A percentile compares a stretch with the other conserved stretches of the same genome.
Evolutionary conservation across 2,888 invertebrate genomes (phyloP).

Genomic region (Cephus nigrinus): DNA sequence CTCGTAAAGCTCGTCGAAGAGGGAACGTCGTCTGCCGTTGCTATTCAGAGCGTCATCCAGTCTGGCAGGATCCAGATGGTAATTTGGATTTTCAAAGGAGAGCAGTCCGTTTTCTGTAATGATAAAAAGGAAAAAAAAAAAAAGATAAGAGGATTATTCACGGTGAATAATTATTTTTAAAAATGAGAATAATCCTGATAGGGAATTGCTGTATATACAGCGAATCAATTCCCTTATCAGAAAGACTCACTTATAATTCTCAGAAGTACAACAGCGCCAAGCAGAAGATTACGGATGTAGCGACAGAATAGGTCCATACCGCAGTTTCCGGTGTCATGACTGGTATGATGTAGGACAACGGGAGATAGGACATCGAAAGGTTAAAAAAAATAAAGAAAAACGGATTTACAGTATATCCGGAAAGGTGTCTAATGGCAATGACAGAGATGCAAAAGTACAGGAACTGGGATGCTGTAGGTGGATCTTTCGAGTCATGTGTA

Average conservation of each 20-base stretch:
- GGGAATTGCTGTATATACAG: neutral
- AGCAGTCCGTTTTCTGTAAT: conserved; percentile 87
- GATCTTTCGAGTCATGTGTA: conserved; percentile 29
- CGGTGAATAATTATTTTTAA: neutral
- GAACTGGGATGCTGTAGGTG: neutral
- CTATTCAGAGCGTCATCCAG: conserved; percentile 82
- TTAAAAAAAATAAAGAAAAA: neutral
- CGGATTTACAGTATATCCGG: neutral
- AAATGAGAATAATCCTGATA: neutral
- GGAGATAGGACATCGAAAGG: neutral
- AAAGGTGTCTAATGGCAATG: neutral
- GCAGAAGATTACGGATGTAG: conserved; percentile 49
- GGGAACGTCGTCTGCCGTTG: conserved; percentile 70
- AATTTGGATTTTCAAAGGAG: conserved; percentile 93
- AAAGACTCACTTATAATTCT: conserved; percentile 55
- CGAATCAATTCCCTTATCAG: neutral
- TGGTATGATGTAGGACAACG: neutral
- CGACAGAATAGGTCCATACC: conserved; percentile 54
- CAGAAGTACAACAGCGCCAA: conserved; percentile 46
- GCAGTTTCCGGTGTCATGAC: conserved; percentile 43
- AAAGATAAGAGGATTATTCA: neutral
- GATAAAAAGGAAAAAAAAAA: conserved; percentile 38
- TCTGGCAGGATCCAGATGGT: conserved; percentile 82
- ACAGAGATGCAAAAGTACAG: neutral
- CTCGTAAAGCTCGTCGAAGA: conserved; percentile 79